Conservation (phyloP, 2,888 invertebrate genomes). For the Mamestra brassicae region DNA sequence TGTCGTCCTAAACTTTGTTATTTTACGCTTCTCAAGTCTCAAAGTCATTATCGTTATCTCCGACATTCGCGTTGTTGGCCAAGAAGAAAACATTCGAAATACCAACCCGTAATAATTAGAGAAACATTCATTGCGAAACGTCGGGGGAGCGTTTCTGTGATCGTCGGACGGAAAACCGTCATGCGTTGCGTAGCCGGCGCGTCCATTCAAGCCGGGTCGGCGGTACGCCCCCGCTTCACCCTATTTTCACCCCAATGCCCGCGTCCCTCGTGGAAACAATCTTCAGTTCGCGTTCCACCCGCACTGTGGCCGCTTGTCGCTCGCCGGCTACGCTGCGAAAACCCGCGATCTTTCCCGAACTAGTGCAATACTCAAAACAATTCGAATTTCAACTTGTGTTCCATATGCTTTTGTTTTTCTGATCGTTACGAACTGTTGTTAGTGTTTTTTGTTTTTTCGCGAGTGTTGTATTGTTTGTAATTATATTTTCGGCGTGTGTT, state of each 20-base stretch:
- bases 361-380: conserved; percentile 83
- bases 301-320: conserved; percentile 70
- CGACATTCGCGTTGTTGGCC: conserved; percentile 48
- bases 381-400: conserved; percentile 76
- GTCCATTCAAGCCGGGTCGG: conserved; percentile 73
- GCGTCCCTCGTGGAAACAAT: conserved; percentile 73
- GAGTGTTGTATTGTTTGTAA: conserved; percentile 69
- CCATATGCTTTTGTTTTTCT: conserved; percentile 62
- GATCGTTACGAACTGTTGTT: conserved; percentile 59
- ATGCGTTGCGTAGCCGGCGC: conserved; percentile 71
- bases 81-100: conserved; percentile 66
- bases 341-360: conserved; percentile 83
- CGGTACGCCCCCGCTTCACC: conserved; percentile 72
- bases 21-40: conserved; percentile 54
- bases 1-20: conserved; percentile 54
- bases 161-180: conserved; percentile 64
- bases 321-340: conserved; percentile 63
- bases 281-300: conserved; percentile 79
- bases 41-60: conserved; percentile 59
- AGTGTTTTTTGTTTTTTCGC: conserved; percentile 68
- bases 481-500: conserved; percentile 73
- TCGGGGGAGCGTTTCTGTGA: conserved; percentile 68
- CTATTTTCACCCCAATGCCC: conserved; percentile 78
- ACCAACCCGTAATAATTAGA: conserved; percentile 71
- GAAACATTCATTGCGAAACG: conserved; percentile 68